Percentiles rank a stretch among this genome's conserved stretches.
Conservation (phyloP, 2,888 invertebrate genomes). For the Drosophila acutilabella region DNA sequence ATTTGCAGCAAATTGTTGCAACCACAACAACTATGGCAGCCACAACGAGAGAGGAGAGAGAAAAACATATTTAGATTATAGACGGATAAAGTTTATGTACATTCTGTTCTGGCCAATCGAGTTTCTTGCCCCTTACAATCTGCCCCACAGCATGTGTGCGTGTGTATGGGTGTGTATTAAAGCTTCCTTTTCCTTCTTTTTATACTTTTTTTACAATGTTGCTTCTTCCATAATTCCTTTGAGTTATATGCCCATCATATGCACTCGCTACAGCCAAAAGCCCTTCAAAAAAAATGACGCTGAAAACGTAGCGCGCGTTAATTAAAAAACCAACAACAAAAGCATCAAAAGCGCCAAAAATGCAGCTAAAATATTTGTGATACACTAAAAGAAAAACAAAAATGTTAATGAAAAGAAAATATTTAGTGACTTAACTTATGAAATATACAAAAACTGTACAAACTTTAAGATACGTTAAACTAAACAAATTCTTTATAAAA, state of each 20-base stretch:
- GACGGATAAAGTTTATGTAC: conserved; percentile 80
- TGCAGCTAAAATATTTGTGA: conserved; percentile 63
- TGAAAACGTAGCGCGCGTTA: conserved; percentile 77
- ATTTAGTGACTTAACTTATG: not conserved
- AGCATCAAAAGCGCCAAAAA: conserved; percentile 74
- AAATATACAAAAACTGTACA: not conserved
- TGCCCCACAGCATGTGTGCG: conserved; percentile 4
- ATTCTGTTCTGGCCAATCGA: conserved; percentile 53
- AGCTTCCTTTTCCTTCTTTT: conserved; percentile 12
- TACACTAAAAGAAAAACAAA: not conserved
- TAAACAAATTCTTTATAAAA: not conserved
- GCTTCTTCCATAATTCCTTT: conserved; percentile 72
- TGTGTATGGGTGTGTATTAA: conserved; percentile 23
- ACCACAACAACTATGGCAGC: conserved; percentile 55
- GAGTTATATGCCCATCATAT: conserved; percentile 76
- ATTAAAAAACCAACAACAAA: conserved; percentile 66
- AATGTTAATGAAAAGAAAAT: not conserved
- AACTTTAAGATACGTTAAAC: no score
- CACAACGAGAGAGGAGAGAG: conserved; percentile 24
- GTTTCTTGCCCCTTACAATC: conserved; percentile 12
- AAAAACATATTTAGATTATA: conserved; percentile 80
- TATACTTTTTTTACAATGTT: conserved; percentile 26
- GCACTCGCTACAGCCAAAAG: conserved; percentile 38
- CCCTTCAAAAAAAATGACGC: conserved; percentile 57
- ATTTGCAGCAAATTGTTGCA: conserved; percentile 84